Evolutionary conservation across 53 echinoderm and acorn worm species (phyloP), one percentile per base, ranked within the genome.

Genomic region (Pentamera pediparva): DNA sequence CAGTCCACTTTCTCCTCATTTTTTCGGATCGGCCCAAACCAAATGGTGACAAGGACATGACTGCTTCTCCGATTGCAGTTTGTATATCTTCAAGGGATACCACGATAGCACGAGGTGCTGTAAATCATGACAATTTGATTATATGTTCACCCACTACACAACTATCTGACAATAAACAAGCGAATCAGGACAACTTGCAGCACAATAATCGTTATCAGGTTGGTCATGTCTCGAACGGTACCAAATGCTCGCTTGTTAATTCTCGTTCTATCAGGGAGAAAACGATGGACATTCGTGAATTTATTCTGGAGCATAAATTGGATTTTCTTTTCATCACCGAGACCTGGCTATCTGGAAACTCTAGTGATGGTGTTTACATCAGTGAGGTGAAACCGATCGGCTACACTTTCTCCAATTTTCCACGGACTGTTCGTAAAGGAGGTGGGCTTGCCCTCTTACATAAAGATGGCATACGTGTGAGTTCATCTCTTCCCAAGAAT

Each of bases 301-400:
- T 21, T 13, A 57, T 57, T 21, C 3, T 3, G 4, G 58, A 57
- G 29, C 9, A 27, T 21, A 25, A 20, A 25, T 30, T 57, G 22
- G 58, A 57, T 30, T 57, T 57, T 57, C 58, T 57, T 12, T 57
- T 57, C 9, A 57, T 57, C 24, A 57, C 58, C 25, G 58, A 57
- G 26, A 4, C 58, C 13, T 57, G 58, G 58, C 26, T 57, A 21
- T 12, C 12, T 3, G 58, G 58, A 26, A 30, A 57, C 24, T n/a
- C 19, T 12, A 57, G 7, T 25, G 58, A 57, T 22, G 58, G 58
- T 26, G 26, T 30, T 27, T 4, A 4, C 4, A 57, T 27, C 29
- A 30, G 12, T 2, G 58, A 57, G 29, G 24, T 57, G 29, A 57
- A 25, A 10, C 43, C 43, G 9, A 8, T 30, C 9, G 58, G 58